These are phyloP conservation scores for Protonemura montana DNA, from an alignment of 2,888 invertebrate species.

Conservation along the genomic window DNA sequence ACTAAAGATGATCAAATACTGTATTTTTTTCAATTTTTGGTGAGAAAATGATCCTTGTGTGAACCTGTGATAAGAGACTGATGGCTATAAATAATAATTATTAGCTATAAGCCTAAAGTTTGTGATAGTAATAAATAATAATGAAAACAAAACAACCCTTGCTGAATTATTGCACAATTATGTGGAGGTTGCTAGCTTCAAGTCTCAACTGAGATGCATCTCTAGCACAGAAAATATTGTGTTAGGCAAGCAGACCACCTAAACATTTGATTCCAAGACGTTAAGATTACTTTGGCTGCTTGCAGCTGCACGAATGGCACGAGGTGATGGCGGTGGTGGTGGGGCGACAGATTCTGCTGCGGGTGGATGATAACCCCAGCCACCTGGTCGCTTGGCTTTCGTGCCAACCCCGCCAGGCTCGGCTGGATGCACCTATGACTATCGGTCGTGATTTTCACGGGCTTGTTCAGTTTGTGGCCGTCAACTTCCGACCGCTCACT, in stretches of 20 bases:
- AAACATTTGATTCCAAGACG: neutral
- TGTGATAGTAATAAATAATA: too few relatives aligned
- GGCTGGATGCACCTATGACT: conserved; percentile 58
- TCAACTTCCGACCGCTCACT: conserved; percentile 61
- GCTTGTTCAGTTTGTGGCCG: conserved; percentile 60
- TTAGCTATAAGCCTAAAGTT: too few relatives aligned
- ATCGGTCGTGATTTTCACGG: conserved; percentile 62
- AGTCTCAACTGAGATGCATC: too few relatives aligned
- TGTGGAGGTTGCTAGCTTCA: too few relatives aligned
- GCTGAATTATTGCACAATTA: too few relatives aligned
- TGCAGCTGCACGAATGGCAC: conserved; percentile 61
- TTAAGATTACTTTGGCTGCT: neutral
- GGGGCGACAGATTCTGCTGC: conserved; percentile 58
- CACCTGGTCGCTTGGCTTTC: conserved; percentile 55
- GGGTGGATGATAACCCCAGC: conserved; percentile 60
- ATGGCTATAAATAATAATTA: too few relatives aligned
- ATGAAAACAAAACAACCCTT: too few relatives aligned
- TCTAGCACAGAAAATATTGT: too few relatives aligned
- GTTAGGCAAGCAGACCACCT: neutral
- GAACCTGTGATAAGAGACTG: too few relatives aligned
- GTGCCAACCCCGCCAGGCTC: conserved; percentile 60
- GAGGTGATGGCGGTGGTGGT: conserved; percentile 59
- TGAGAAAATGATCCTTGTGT: too few relatives aligned
- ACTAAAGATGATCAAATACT: too few relatives aligned
- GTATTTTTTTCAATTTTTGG: too few relatives aligned